Base-by-base conservation (phyloP, 2,888 invertebrate genomes). In the Cheilosia grossa region DNA sequence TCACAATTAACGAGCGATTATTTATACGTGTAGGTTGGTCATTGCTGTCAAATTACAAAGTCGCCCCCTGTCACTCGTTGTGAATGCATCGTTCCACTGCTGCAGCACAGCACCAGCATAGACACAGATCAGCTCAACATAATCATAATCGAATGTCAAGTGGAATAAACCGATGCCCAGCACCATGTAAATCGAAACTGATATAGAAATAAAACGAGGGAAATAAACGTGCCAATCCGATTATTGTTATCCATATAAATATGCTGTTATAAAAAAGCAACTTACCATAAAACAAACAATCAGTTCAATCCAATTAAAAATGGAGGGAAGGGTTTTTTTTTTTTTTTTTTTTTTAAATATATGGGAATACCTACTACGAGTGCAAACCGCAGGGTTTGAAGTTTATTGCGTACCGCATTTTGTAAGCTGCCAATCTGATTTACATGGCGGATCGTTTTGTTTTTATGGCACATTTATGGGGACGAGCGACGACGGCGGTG, bases 141-240 rank as follows among this genome's bases (percentile, higher is more conserved):
- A 77, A 72, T 77, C 82, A 82, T 77, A 82, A 82, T 72, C 78
- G 82, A 82, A 54, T 82, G 78, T 82, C 82, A 82, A 82, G 72
- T 82, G 78, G 54, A 47, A 56, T 82, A 72, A 82, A 49, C 72
- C 59, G 58, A 58, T 59, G 69, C 53, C 47, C 24, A 49, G 33
- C 59, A 53, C 10, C 53, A 70, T 77, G 70, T 82, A 70, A 74
- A 82, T 72, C 64, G 82, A 82, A 72, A 66, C 72, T 47, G 77
- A 77, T 77, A 66, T 27, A 53, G 33, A 59, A 47, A 58, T 58
- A 58, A 33, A 4, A 19, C 19, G 27, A 27, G 27, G 27, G 27
- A 40, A 64, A 59, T 21, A 15, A 17, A 9, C 58, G 17, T 56
- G 53, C 44, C 61, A 66, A 78, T 82, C 73, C 73, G 79, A 79